Evolutionary conservation across 2,888 invertebrate species (phyloP).

Genomic region (Orthonevra nobilis): DNA sequence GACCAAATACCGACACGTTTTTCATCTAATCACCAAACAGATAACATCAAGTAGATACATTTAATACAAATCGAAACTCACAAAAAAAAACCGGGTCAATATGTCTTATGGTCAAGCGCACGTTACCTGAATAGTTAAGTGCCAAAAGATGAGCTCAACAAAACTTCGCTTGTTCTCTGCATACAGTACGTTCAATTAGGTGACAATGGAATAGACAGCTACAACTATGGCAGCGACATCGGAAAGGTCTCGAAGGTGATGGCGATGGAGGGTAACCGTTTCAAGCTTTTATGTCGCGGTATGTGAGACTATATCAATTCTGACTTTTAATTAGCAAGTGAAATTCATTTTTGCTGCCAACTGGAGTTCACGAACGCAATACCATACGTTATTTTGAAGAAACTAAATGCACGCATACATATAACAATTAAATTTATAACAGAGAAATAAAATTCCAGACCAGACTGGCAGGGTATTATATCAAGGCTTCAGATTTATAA

Average conservation of each 20-base stretch:
- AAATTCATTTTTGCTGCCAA: neutral
- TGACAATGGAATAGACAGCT: slow-evolving; percentile 9
- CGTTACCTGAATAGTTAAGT: slow-evolving; percentile 51
- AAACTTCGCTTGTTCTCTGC: neutral
- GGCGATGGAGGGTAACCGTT: slow-evolving; percentile 28
- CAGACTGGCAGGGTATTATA: slow-evolving; percentile 5
- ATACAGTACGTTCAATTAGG: neutral
- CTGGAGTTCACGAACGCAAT: slow-evolving; percentile 13
- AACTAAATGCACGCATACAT: neutral
- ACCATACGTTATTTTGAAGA: too few species aligned
- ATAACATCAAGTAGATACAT: slow-evolving; percentile 55
- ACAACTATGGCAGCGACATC: neutral
- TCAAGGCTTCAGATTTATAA: too few species aligned
- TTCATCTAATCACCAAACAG: slow-evolving; percentile 48
- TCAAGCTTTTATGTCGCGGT: slow-evolving; percentile 7
- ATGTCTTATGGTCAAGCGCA: slow-evolving; percentile 65
- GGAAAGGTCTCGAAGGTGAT: slow-evolving; percentile 30
- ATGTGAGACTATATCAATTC: slow-evolving; percentile 18
- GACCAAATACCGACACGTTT: slow-evolving; percentile 50
- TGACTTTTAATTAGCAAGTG: slow-evolving; percentile 13
- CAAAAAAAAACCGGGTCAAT: slow-evolving; percentile 63
- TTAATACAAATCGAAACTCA: slow-evolving; percentile 49
- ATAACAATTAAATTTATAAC: too few species aligned
- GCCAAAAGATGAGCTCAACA: slow-evolving; percentile 29
- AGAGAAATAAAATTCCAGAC: too few species aligned